Conservation (phyloP, 2,113 vertebrate genomes). For the Suricata suricatta region DNA sequence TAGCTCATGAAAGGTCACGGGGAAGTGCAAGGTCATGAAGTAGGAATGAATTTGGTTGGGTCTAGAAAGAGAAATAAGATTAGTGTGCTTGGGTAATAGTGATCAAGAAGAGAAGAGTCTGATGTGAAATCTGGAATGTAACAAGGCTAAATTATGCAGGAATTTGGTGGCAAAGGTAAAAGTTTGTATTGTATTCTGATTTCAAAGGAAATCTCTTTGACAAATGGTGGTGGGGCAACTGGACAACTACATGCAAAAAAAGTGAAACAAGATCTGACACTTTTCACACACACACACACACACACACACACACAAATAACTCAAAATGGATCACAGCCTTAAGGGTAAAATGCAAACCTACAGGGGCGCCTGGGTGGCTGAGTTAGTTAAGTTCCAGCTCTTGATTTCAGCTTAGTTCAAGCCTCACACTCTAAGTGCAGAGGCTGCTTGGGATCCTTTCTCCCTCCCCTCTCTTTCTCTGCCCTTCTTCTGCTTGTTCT, state of each 20-base stretch:
- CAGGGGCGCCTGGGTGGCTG: too few species aligned
- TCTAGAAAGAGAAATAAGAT: not conserved
- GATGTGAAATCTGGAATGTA: not conserved
- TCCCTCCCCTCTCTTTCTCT: too few species aligned
- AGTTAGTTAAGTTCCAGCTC: too few species aligned
- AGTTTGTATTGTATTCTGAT: not conserved
- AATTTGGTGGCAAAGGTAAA: not conserved
- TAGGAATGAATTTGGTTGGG: not conserved
- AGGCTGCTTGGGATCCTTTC: too few species aligned
- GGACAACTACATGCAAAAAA: not conserved
- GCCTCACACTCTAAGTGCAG: too few species aligned
- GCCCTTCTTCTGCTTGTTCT: too few species aligned
- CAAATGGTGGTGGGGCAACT: not conserved
- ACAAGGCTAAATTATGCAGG: not conserved
- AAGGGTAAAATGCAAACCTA: not conserved
- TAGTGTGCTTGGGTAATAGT: not conserved
- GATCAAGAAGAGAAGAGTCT: accelerated
- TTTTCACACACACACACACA: not conserved
- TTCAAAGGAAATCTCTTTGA: not conserved
- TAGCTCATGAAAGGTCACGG: not conserved
- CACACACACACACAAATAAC: not conserved
- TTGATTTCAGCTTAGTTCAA: too few species aligned
- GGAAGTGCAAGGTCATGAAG: not conserved
- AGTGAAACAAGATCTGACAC: not conserved
- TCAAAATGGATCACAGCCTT: not conserved